Conservation (phyloP, 2,113 vertebrate species). For the Picathartes gymnocephalus region DNA sequence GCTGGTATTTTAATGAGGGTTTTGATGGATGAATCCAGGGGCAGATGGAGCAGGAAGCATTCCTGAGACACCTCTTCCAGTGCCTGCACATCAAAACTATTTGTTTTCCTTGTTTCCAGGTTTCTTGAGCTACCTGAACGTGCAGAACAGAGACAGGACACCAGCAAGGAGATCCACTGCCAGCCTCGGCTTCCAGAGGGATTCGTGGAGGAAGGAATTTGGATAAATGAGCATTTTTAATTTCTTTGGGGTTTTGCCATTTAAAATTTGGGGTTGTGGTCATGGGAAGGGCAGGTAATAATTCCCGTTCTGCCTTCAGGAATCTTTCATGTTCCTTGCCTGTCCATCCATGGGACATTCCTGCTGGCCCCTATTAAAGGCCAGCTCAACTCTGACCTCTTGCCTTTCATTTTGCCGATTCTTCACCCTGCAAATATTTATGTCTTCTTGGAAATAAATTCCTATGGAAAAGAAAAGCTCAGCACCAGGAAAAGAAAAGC, state of each 20-base stretch:
- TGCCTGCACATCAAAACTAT: background rate
- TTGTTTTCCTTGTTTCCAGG: background rate
- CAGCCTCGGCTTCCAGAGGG: background rate
- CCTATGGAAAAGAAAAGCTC: background rate
- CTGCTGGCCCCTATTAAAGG: background rate
- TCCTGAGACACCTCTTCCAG: background rate
- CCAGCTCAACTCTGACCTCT: background rate
- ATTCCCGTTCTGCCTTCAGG: background rate
- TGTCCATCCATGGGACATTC: background rate
- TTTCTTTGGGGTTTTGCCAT: background rate
- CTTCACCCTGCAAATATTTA: background rate
- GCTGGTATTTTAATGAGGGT: background rate
- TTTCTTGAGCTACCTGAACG: background rate
- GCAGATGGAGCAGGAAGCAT: conserved; percentile 16
- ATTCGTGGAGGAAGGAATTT: background rate
- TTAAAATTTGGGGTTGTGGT: background rate
- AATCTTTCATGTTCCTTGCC: background rate
- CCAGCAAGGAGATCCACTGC: background rate
- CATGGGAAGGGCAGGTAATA: background rate
- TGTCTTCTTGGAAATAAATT: background rate
- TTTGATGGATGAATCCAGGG: background rate
- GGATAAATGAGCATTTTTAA: background rate
- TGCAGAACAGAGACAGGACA: background rate
- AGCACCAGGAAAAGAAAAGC: background rate
- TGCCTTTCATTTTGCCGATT: background rate